Evolutionary conservation across 1,140 invertebrate genomes (phyloP).

Genomic region (Bradynema listronoti): DNA sequence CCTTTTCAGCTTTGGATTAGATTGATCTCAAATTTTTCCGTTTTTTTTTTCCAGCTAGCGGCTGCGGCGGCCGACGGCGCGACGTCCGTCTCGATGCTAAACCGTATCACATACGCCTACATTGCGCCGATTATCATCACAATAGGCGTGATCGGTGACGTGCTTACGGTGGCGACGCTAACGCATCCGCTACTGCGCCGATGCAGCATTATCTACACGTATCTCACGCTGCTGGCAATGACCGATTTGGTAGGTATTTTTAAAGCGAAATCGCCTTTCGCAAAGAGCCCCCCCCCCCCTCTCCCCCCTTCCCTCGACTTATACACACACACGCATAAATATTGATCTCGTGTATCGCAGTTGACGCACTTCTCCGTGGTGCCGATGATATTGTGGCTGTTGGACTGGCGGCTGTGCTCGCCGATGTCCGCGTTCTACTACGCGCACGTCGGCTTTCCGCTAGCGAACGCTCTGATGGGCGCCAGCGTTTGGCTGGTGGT

Average conservation of each 20-base stretch:
- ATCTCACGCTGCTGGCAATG: constrained; percentile 53
- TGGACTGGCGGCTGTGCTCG: constrained; percentile 51
- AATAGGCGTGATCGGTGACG: constrained; percentile 39
- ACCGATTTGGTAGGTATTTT: constrained; percentile 48
- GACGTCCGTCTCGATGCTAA: constrained; percentile 38
- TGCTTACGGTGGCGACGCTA: constrained; percentile 41
- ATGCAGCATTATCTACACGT: constrained; percentile 53
- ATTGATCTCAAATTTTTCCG: neutral
- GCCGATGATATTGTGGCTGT: constrained; percentile 55
- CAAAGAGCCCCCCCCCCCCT: no score
- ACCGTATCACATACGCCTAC: constrained; percentile 52
- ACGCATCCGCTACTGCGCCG: constrained; percentile 43
- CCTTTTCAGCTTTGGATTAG: neutral
- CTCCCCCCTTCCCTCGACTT: neutral
- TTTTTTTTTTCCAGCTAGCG: no score
- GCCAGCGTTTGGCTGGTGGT: constrained; percentile 56
- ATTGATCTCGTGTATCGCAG: constrained; percentile 32
- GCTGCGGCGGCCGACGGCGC: no score
- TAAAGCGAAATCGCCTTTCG: neutral
- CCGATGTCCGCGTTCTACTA: constrained; percentile 51
- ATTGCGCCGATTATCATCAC: constrained; percentile 54
- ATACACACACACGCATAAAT: constrained; percentile 3
- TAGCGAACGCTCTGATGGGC: constrained; percentile 58
- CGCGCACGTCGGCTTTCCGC: constrained; percentile 55
- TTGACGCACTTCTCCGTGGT: constrained; percentile 56